Evolutionary conservation across 2,113 vertebrate genomes (phyloP).

Genomic region (Arenaria interpres): DNA sequence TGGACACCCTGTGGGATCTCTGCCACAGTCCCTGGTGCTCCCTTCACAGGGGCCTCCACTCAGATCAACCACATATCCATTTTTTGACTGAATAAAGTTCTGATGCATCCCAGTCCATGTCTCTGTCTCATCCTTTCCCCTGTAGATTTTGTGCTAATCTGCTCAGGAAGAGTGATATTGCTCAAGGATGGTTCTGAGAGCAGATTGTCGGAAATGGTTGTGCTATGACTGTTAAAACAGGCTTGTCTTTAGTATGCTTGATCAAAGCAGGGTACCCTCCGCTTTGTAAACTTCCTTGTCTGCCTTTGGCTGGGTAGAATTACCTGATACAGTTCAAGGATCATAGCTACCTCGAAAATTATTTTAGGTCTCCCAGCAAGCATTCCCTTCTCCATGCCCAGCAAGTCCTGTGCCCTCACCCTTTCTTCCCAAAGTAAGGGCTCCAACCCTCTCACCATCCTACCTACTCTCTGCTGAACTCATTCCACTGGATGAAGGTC

Average conservation of each 20-base stretch:
- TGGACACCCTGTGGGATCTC: too few relatives aligned
- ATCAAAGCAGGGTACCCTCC: not conserved
- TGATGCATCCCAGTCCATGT: not conserved
- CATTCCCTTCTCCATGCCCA: not conserved
- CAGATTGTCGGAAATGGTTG: not conserved
- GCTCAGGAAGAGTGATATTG: not conserved
- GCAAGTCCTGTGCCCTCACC: not conserved
- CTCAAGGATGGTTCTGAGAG: not conserved
- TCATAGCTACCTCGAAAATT: not conserved
- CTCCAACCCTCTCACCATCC: not conserved
- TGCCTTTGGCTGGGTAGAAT: not conserved
- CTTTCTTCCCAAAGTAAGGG: not conserved
- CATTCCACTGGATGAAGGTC: too few relatives aligned
- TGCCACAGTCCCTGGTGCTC: not conserved
- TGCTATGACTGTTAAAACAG: not conserved
- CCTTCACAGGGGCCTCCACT: too few relatives aligned
- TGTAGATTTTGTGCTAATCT: not conserved
- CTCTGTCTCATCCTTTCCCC: not conserved
- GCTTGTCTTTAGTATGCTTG: not conserved
- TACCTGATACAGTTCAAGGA: not conserved
- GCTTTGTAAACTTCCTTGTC: not conserved
- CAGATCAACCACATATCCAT: not conserved
- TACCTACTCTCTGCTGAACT: not conserved
- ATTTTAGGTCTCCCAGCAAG: not conserved
- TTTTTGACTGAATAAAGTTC: not conserved